Evolutionary conservation across 2,888 invertebrate genomes (phyloP).

Genomic region (Hermodice carunculata): DNA sequence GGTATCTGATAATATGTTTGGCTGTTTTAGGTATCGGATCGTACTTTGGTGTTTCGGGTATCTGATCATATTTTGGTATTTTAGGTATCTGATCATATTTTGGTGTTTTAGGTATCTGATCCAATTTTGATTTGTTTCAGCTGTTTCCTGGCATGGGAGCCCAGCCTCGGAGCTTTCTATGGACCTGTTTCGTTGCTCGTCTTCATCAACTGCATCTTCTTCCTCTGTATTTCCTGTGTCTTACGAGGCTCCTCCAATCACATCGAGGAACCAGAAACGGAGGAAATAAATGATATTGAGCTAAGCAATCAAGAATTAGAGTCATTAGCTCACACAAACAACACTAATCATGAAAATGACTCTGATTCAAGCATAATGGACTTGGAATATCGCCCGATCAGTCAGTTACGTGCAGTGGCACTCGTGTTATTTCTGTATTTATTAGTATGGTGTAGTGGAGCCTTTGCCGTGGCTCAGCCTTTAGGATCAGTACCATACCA

Average conservation of each 20-base stretch:
- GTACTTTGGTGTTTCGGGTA: too few species aligned
- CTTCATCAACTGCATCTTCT: constrained; percentile 80
- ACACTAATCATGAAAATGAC: background rate
- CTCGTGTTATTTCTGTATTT: constrained; percentile 83
- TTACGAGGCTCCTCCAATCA: constrained; percentile 79
- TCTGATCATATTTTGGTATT: too few species aligned
- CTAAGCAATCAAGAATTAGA: constrained; percentile 54
- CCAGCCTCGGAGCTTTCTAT: constrained; percentile 86
- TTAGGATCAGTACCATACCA: constrained; percentile 75
- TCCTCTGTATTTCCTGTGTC: constrained; percentile 82
- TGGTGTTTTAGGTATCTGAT: too few species aligned
- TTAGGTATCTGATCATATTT: too few species aligned
- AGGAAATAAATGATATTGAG: constrained; percentile 65
- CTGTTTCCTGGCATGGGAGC: constrained; percentile 86
- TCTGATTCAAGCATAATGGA: constrained; percentile 81
- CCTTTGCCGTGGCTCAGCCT: constrained; percentile 80
- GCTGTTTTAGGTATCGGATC: too few species aligned
- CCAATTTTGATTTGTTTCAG: too few species aligned
- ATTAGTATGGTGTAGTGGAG: constrained; percentile 83
- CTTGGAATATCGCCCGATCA: constrained; percentile 84
- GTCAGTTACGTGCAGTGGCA: constrained; percentile 85
- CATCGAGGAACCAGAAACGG: constrained; percentile 78
- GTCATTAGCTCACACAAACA: constrained; percentile 13
- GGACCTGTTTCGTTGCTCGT: constrained; percentile 84
- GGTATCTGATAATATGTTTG: too few species aligned